Conservation (phyloP, 2,113 vertebrate genomes). For the Echinops telfairi region DNA sequence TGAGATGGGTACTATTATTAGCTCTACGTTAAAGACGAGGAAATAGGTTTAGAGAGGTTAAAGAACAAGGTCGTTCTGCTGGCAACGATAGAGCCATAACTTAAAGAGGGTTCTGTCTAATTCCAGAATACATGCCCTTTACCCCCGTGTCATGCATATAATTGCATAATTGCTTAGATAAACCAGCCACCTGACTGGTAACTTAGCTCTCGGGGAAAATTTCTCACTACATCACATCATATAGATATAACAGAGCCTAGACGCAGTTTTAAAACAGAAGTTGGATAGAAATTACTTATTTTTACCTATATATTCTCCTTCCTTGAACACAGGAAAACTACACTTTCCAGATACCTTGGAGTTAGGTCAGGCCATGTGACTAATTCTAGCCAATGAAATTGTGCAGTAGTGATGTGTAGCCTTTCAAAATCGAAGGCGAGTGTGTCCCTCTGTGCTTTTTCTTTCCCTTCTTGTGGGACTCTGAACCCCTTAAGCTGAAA, state of each 20-base stretch:
- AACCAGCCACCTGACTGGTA: slow-evolving; percentile 21
- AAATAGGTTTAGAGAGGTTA: slow-evolving; percentile 1
- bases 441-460: not conserved
- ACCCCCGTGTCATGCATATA: not conserved
- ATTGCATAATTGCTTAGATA: slow-evolving; percentile 42
- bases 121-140: not conserved
- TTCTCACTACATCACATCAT: not conserved
- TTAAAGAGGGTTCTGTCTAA: slow-evolving; percentile 1
- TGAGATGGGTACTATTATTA: not conserved
- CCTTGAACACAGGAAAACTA: not conserved
- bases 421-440: not conserved
- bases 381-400: slow-evolving; percentile 11
- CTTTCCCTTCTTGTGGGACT: not conserved
- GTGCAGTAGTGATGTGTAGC: not conserved
- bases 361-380: not conserved
- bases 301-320: not conserved
- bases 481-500: not conserved
- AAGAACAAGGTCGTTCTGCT: slow-evolving; percentile 26
- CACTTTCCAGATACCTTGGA: not conserved
- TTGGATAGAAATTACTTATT: not conserved
- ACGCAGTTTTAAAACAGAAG: slow-evolving; percentile 15
- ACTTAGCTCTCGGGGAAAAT: not conserved
- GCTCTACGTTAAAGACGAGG: slow-evolving; percentile 44
- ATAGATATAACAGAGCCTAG: not conserved
- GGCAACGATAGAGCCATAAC: not conserved